Conservation (phyloP, 2,113 vertebrate genomes). For the Pelusios castaneus region DNA sequence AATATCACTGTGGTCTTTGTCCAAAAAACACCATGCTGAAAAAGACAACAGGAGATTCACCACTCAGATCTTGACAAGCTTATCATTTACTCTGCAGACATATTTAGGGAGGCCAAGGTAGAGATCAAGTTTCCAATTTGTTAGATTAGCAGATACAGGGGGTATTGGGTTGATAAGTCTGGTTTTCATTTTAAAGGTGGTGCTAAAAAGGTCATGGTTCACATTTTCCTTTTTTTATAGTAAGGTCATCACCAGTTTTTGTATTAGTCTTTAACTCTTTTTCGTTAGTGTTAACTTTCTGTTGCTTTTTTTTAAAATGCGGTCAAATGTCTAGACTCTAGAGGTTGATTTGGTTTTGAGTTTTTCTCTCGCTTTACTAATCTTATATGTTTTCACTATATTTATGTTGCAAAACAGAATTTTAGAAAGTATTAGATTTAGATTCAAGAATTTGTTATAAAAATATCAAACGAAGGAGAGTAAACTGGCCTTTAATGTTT, state of each 20-base stretch:
- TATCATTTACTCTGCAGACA: slow-evolving; percentile 22
- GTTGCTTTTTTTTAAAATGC: neutral
- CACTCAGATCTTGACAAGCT: slow-evolving; percentile 20
- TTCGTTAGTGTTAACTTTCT: neutral
- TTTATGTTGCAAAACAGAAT: neutral
- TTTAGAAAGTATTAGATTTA: neutral
- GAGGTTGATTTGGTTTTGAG: neutral
- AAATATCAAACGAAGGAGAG: neutral
- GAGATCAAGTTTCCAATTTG: slow-evolving; percentile 66
- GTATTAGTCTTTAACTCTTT: neutral
- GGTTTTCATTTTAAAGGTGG: slow-evolving; percentile 59
- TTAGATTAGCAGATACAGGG: neutral
- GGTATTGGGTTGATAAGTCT: slow-evolving; percentile 9
- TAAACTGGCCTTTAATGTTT: neutral
- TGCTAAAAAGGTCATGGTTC: slow-evolving; percentile 58
- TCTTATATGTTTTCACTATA: neutral
- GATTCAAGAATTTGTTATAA: neutral
- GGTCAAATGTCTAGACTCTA: neutral
- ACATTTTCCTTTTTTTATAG: slow-evolving; percentile 43
- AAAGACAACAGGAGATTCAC: neutral
- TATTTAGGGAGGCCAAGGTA: neutral
- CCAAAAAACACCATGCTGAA: neutral
- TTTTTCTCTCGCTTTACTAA: neutral
- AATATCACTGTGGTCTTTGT: neutral
- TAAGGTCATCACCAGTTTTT: slow-evolving; percentile 28